Evolutionary conservation across 2,888 invertebrate genomes (phyloP).

Genomic region (Diplazon laetatorius): DNA sequence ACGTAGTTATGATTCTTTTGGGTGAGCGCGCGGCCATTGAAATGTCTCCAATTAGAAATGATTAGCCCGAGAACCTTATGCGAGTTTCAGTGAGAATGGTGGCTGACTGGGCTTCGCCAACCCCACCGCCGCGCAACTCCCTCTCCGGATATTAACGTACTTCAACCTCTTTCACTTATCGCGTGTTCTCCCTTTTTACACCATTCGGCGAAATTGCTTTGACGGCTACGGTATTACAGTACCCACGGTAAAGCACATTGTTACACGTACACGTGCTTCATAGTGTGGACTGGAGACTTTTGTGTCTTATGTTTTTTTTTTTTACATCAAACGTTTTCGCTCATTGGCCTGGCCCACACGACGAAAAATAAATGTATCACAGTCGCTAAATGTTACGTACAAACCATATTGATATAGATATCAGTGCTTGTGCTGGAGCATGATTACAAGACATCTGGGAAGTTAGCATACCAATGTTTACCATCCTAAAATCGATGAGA

Average conservation of each 20-base stretch:
- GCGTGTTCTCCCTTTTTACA: background rate
- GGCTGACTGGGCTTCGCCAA: background rate
- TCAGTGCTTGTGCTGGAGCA: too few relatives aligned
- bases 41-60: slow-evolving; percentile 73
- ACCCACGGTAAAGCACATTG: background rate
- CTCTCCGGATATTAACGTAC: slow-evolving; percentile 19
- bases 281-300: background rate
- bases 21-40: slow-evolving; percentile 41
- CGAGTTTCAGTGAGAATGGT: slow-evolving; percentile 57
- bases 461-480: too few relatives aligned
- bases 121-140: background rate
- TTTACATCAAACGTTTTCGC: too few relatives aligned
- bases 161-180: slow-evolving; percentile 14
- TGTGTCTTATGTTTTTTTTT: too few relatives aligned
- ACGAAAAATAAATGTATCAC: too few relatives aligned
- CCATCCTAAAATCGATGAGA: too few relatives aligned
- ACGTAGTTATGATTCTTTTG: background rate
- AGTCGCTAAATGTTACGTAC: too few relatives aligned
- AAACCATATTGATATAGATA: too few relatives aligned
- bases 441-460: too few relatives aligned
- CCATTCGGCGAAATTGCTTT: background rate
- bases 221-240: background rate
- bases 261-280: background rate
- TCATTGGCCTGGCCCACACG: too few relatives aligned
- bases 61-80: slow-evolving; percentile 68